Conservation (phyloP, 2,797 vertebrate genomes). For the Lepus townsendii region DNA sequence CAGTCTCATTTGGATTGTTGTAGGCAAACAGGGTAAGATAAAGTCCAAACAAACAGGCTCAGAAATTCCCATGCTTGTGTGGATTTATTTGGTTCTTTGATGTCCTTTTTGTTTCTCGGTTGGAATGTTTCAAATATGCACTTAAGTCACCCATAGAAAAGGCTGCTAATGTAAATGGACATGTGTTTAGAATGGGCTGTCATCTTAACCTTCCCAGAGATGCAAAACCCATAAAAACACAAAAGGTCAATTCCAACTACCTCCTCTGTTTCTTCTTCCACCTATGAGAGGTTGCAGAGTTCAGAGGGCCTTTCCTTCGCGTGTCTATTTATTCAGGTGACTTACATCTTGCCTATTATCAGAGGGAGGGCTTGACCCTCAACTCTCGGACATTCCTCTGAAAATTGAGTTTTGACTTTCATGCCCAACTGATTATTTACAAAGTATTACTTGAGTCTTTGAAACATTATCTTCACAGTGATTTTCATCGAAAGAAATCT, state of each 20-base stretch:
- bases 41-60: conserved; percentile 72
- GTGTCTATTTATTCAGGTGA: conserved; percentile 82
- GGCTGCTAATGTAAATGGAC: conserved; percentile 74
- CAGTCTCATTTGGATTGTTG: conserved; percentile 58
- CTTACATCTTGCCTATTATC: conserved; percentile 76
- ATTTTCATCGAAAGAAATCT: conserved; percentile 35
- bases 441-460: conserved; percentile 56
- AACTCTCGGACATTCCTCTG: conserved; percentile 61
- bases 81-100: conserved; percentile 79
- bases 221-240: conserved; percentile 70
- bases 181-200: conserved; percentile 73
- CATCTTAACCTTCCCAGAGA: conserved; percentile 78
- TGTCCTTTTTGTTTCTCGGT: conserved; percentile 61
- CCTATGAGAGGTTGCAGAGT: conserved; percentile 67
- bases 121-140: conserved; percentile 81
- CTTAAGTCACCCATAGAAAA: conserved; percentile 78
- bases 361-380: conserved; percentile 51
- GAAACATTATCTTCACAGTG: conserved; percentile 55
- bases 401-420: conserved; percentile 72
- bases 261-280: conserved; percentile 77
- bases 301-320: conserved; percentile 61
- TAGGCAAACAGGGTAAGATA: conserved; percentile 65
- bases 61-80: conserved; percentile 64
- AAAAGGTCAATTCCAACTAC: conserved; percentile 72
- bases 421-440: conserved; percentile 74